These are phyloP conservation scores for Thamnophis sirtalis DNA, from an alignment of 2,113 vertebrate species.

Conservation along the genomic window DNA sequence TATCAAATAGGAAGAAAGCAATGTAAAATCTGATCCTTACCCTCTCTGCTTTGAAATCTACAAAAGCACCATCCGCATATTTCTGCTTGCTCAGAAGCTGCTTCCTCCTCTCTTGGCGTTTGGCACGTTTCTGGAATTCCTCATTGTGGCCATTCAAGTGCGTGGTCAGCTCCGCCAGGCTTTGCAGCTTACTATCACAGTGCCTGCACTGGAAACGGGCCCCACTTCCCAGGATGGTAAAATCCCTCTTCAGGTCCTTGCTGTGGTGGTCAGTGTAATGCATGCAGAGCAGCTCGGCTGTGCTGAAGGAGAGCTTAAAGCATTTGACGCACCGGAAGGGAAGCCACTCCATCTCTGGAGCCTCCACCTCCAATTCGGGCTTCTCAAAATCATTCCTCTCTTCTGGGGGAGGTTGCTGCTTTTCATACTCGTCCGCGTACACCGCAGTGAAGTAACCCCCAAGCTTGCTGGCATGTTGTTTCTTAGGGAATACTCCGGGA, in stretches of 20 bases:
- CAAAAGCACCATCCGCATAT: slow-evolving; percentile 73
- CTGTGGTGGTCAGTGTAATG: slow-evolving; percentile 95
- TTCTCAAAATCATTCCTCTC: slow-evolving; percentile 73
- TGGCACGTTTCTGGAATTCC: slow-evolving; percentile 92
- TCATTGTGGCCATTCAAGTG: slow-evolving; percentile 92
- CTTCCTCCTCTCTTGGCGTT: slow-evolving; percentile 85
- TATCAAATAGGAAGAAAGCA: slow-evolving; percentile 46
- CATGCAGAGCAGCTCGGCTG: slow-evolving; percentile 85
- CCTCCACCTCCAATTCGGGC: slow-evolving; percentile 73
- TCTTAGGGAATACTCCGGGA: slow-evolving; percentile 96
- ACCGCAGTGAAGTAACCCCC: slow-evolving; percentile 93
- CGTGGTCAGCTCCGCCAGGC: slow-evolving; percentile 79
- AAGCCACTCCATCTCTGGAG: slow-evolving; percentile 82
- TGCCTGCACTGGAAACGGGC: slow-evolving; percentile 85
- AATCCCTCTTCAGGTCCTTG: slow-evolving; percentile 92
- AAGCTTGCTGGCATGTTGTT: slow-evolving; percentile 90
- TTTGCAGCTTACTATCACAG: slow-evolving; percentile 87
- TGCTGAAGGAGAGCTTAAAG: slow-evolving; percentile 89
- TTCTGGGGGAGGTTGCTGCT: slow-evolving; percentile 41
- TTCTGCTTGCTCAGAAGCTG: slow-evolving; percentile 91
- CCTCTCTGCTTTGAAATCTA: slow-evolving; percentile 87
- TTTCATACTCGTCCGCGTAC: slow-evolving; percentile 87
- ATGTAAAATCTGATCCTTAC: slow-evolving; percentile 71
- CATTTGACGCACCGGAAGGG: slow-evolving; percentile 94
- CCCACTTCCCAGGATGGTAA: slow-evolving; percentile 75